Evolutionary conservation across 2,797 vertebrate species (phyloP).

Genomic region (Phalloptychus januarius): DNA sequence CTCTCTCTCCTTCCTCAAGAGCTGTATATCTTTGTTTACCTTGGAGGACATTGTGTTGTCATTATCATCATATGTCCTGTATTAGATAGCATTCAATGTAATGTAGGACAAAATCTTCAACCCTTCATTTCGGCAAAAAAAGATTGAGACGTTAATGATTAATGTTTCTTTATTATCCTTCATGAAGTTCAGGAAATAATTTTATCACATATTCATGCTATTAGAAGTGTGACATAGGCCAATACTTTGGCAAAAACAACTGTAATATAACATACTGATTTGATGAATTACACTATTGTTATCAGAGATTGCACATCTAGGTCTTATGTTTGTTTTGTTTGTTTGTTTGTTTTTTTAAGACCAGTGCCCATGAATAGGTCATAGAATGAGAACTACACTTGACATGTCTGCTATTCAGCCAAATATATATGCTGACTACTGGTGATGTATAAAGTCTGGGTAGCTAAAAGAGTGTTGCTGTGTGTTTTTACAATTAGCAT

Average conservation of each 20-base stretch:
- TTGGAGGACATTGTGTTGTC: slow-evolving; percentile 61
- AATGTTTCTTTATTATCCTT: neutral
- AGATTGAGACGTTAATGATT: slow-evolving; percentile 39
- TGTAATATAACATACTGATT: neutral
- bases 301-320: neutral
- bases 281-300: neutral
- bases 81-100: slow-evolving; percentile 62
- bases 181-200: neutral
- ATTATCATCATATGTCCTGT: slow-evolving; percentile 66
- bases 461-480: too few species aligned
- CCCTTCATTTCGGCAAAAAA: slow-evolving; percentile 20
- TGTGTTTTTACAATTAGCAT: too few species aligned
- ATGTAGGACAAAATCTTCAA: slow-evolving; percentile 54
- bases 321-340: too few species aligned
- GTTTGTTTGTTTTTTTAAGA: too few species aligned
- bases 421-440: neutral
- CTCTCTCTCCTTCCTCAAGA: slow-evolving; percentile 32
- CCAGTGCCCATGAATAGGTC: neutral
- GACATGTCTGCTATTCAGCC: neutral
- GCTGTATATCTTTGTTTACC: slow-evolving; percentile 69
- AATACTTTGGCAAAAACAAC: neutral
- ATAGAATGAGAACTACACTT: slow-evolving; percentile 37
- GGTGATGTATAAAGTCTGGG: too few species aligned
- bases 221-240: neutral
- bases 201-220: neutral